phyloP scores from a whole-genome alignment of 2,113 vertebrate species.

The Mobula birostris region DNA sequence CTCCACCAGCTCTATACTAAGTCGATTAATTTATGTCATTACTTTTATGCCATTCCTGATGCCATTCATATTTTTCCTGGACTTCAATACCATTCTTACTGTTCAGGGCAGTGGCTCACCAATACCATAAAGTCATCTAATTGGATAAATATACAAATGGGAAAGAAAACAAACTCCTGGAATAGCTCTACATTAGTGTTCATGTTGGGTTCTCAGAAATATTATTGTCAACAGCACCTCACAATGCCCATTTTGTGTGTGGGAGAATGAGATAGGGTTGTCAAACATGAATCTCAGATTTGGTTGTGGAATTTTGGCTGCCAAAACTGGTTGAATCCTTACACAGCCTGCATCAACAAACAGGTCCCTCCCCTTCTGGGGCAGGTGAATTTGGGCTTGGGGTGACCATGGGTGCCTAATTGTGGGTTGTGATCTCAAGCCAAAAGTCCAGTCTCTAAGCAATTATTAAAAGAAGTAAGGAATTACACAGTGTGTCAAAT shows the following conservation, averaged over 20 bases:
- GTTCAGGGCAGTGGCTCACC: background rate
- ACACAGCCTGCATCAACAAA: no score
- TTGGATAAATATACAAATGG: background rate
- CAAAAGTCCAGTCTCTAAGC: no score
- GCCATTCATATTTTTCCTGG: background rate
- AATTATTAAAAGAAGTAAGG: background rate
- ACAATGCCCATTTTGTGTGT: background rate
- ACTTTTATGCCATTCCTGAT: background rate
- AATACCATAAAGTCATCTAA: background rate
- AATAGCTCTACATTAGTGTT: background rate
- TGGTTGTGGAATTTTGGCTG: no score
- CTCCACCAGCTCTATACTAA: background rate
- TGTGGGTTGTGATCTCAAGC: no score
- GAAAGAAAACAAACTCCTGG: background rate
- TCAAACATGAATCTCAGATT: background rate
- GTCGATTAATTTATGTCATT: background rate
- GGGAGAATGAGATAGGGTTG: background rate
- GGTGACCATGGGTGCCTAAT: no score
- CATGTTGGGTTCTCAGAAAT: background rate
- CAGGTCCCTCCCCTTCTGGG: no score
- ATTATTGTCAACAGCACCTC: background rate
- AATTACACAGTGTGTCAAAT: background rate
- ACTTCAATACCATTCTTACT: background rate
- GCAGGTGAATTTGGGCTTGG: no score
- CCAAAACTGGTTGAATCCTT: no score